These are phyloP conservation scores for Lophochroa leadbeateri DNA, from an alignment of 2,113 vertebrate species.

Conservation along the genomic window DNA sequence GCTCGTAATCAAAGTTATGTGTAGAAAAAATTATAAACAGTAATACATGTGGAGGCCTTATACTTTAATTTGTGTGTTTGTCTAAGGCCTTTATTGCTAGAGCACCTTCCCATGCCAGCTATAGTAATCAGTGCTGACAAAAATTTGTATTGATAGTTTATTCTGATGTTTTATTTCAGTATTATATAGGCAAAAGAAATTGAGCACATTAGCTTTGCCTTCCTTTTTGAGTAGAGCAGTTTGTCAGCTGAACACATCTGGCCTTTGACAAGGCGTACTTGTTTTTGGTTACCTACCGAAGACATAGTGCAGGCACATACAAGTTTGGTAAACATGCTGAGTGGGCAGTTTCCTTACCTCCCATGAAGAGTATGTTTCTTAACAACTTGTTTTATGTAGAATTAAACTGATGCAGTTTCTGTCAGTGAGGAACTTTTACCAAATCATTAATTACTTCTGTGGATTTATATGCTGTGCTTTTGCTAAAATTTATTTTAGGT, in stretches of 20 bases:
- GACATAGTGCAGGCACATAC: neutral
- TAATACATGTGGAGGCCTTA: neutral
- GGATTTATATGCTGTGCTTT: neutral
- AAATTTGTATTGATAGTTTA: neutral
- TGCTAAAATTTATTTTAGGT: neutral
- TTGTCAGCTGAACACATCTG: constrained; percentile 2
- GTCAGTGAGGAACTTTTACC: neutral
- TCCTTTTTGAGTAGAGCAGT: neutral
- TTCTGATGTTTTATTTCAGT: neutral
- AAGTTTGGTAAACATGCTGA: constrained; percentile 18
- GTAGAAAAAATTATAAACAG: neutral
- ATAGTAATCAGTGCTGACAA: neutral
- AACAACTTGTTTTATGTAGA: neutral
- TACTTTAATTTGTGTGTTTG: neutral
- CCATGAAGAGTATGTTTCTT: neutral
- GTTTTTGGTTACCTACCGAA: constrained; percentile 20
- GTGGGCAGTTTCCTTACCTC: neutral
- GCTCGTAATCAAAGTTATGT: neutral
- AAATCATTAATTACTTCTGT: neutral
- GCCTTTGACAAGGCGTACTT: neutral
- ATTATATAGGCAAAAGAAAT: neutral
- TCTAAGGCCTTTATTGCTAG: neutral
- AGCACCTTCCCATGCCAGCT: neutral
- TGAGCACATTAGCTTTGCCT: neutral
- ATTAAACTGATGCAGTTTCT: neutral